Base-by-base conservation (phyloP, 1,140 invertebrate genomes). In the Sinonovacula constricta region DNA sequence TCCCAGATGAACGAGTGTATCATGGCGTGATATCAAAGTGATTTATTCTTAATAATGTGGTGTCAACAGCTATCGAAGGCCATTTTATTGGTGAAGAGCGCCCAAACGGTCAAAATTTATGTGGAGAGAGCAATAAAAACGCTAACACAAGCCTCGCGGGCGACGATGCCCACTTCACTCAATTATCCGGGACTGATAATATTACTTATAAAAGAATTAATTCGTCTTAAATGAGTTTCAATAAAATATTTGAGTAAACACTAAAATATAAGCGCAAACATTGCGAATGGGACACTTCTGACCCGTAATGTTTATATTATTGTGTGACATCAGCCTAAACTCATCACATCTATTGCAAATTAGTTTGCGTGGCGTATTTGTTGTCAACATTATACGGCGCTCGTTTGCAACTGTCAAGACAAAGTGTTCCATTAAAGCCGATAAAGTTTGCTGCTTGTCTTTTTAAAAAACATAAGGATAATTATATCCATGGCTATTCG, bases 31-130 rank as follows among this genome's bases (percentile, higher is more conserved):
- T 76, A 76, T 76, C 72, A 67, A 76, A 54, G 72, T 76, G 72
- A 76, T 76, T 76, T 76, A 76, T 76, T 22, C 22, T 56, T 53
- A 66, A 67, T 76, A 76, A 76, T 76, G 51, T n/a, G 28, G 31
- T 22, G 63, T 65, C 51, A 76, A 76, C 56, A 53, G 34, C 33
- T 53, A 57, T 76, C 56, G 15, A 76, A 49, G 39, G 66, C 31
- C 67, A 24, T 67, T 76, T 76, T 76, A 76, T 76, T n/a, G 34
- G 45, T 39, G 22, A 24, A 68, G 34, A 39, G 33, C 51, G 66
- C 39, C 28, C 49, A 54, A 68, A 15, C 15, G n/a, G 68, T 70
- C 39, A 45, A 45, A 45, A 45, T 45, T 45, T 45, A 45, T 45
- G 18, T 45, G 7, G 7, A 45, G 18, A 45, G 39, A 7, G 18